phyloP scores from a whole-genome alignment of 2,113 vertebrate species.

The Macaca nemestrina region DNA sequence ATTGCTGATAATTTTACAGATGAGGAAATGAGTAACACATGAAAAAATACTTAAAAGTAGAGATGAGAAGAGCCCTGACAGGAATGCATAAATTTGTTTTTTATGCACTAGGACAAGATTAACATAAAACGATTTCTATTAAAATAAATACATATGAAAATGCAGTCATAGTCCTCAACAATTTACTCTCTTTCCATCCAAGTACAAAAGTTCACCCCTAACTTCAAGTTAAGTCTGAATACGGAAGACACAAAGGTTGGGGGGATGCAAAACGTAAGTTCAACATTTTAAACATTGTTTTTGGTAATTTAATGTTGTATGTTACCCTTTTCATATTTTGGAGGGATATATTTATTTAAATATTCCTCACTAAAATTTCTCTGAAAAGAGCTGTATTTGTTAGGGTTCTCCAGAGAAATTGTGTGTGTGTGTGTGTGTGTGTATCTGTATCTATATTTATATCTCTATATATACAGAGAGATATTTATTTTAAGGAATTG shows the following conservation, averaged over 20 bases:
- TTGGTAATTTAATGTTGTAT: background rate
- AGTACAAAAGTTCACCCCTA: background rate
- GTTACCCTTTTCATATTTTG: background rate
- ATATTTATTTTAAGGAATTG: background rate
- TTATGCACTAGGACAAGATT: background rate
- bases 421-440: too few species aligned
- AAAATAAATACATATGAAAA: background rate
- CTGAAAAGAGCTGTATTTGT: background rate
- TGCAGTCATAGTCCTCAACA: background rate
- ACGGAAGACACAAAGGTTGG: background rate
- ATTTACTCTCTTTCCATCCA: background rate
- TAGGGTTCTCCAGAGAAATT: background rate
- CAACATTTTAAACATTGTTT: background rate
- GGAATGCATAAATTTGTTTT: background rate
- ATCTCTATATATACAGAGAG: background rate
- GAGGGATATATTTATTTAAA: background rate
- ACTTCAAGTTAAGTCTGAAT: background rate
- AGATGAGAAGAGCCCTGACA: background rate
- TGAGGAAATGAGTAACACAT: background rate
- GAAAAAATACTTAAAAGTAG: background rate
- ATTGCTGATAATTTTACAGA: background rate
- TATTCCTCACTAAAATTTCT: background rate
- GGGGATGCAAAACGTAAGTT: background rate
- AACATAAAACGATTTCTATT: background rate
- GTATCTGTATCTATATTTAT: background rate